Evolutionary conservation across 2,797 vertebrate species (phyloP).

Genomic region (Somateria mollissima): DNA sequence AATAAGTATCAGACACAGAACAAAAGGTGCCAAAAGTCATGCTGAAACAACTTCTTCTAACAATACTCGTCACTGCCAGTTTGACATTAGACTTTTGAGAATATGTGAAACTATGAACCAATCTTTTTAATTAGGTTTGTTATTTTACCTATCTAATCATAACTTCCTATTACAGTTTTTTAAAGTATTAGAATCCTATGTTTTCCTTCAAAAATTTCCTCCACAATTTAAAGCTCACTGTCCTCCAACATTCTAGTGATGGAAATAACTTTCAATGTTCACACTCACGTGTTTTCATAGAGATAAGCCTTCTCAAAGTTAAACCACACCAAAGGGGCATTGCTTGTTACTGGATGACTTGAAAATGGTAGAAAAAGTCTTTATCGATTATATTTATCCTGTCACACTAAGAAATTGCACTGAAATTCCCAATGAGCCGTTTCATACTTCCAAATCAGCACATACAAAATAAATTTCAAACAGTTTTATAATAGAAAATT

Average conservation of each 20-base stretch:
- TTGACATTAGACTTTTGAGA: neutral
- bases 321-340: neutral
- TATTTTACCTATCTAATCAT: neutral
- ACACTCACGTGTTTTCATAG: neutral
- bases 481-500: neutral
- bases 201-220: neutral
- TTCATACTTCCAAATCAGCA: neutral
- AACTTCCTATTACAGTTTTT: neutral
- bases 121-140: neutral
- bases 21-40: constrained; percentile 39
- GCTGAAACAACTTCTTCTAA: constrained; percentile 11
- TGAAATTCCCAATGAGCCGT: neutral
- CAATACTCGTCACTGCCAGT: neutral
- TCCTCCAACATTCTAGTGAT: neutral
- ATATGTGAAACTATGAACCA: neutral
- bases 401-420: neutral
- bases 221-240: neutral
- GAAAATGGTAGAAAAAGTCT: neutral
- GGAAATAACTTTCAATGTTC: neutral
- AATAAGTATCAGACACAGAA: neutral
- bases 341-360: neutral
- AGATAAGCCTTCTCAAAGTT: neutral
- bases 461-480: neutral
- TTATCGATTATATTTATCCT: neutral
- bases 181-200: neutral